phyloP scores from a whole-genome alignment of 2,888 invertebrate species.

The Periphyllus acericola region DNA sequence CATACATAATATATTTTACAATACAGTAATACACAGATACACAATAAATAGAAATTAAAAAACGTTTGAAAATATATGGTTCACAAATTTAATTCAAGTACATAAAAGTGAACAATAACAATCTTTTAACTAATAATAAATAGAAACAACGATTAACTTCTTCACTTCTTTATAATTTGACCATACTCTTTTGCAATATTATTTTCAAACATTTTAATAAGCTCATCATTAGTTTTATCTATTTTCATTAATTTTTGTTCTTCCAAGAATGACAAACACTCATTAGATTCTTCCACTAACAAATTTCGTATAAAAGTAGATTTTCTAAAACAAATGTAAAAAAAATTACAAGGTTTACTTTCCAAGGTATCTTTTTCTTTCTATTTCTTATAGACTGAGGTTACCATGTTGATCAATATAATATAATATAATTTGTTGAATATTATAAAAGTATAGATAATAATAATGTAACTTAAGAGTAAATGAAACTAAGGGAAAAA shows the following conservation, averaged over 20 bases:
- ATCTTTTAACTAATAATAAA: constrained; percentile 15
- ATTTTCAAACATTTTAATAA: constrained; percentile 44
- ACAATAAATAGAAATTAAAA: not conserved
- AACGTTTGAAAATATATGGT: not conserved
- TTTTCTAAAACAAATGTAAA: constrained; percentile 30
- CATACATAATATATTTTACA: too few species aligned
- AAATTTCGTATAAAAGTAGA: constrained; percentile 12
- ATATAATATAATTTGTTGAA: too few species aligned
- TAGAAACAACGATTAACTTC: not conserved
- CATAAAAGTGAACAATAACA: constrained; percentile 7
- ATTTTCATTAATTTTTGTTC: constrained; percentile 56
- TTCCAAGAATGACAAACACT: constrained; percentile 42
- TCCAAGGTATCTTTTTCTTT: too few species aligned
- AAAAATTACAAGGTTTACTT: not conserved
- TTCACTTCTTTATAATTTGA: constrained; percentile 4
- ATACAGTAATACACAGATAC: too few species aligned
- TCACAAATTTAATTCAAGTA: constrained; percentile 8
- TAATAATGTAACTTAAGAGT: too few species aligned
- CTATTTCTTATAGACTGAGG: too few species aligned
- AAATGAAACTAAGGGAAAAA: too few species aligned
- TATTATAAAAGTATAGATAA: too few species aligned
- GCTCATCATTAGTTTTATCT: constrained; percentile 40
- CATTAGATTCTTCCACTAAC: constrained; percentile 36
- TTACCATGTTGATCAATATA: too few species aligned
- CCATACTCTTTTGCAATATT: constrained; percentile 47